Percentiles rank a stretch among this genome's conserved stretches.
Evolutionary conservation across 2,888 invertebrate species (phyloP).

Genomic region (Noctua janthe): DNA sequence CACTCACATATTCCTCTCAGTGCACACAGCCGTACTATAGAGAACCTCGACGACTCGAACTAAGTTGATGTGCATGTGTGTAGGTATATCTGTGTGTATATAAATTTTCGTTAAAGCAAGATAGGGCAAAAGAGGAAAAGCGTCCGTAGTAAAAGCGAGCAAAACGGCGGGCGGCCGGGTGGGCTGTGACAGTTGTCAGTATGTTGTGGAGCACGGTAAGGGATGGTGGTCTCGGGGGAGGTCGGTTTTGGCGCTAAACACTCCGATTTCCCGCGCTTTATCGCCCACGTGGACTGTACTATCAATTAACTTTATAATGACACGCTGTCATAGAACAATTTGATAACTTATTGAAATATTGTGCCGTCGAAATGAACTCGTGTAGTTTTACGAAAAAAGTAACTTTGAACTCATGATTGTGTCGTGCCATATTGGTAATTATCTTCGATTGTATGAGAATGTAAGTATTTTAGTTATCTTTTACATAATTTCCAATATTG

Average conservation of each 20-base stretch:
- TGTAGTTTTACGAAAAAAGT: conserved; percentile 72
- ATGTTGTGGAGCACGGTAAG: conserved; percentile 80
- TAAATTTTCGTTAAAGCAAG: conserved; percentile 86
- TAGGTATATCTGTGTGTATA: conserved; percentile 80
- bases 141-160: conserved; percentile 83
- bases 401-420: conserved; percentile 83
- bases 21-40: conserved; percentile 69
- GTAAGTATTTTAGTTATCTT: conserved; percentile 77
- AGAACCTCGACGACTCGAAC: conserved; percentile 70
- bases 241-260: conserved; percentile 79
- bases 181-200: conserved; percentile 86
- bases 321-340: conserved; percentile 67
- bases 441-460: conserved; percentile 80
- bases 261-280: conserved; percentile 83
- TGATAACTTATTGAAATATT: conserved; percentile 67
- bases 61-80: conserved; percentile 83
- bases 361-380: conserved; percentile 72
- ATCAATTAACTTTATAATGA: conserved; percentile 72
- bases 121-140: conserved; percentile 87
- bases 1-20: conserved; percentile 71
- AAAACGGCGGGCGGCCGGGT: conserved; percentile 82
- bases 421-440: conserved; percentile 77
- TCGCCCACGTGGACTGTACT: conserved; percentile 77
- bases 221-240: conserved; percentile 84
- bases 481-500: background rate